Conservation (phyloP, 2,797 vertebrate genomes). For the Falco concolor region DNA sequence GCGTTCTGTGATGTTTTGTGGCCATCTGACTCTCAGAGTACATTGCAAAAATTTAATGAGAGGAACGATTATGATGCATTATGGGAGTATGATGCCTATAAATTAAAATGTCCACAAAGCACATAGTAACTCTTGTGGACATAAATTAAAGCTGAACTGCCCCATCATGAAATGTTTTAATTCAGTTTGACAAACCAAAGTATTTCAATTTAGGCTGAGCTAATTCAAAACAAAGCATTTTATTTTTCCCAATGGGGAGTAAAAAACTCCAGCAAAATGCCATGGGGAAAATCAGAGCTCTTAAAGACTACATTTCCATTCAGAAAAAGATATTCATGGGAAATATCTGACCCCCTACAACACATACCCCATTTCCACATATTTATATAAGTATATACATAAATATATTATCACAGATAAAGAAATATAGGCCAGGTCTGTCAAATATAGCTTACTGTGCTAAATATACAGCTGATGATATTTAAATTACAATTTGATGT, state of each 20-base stretch:
- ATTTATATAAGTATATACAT: background rate
- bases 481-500: background rate
- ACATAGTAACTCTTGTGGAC: background rate
- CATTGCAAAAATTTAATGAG: conserved; percentile 40
- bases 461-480: background rate
- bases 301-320: conserved; percentile 28
- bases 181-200: conserved; percentile 46
- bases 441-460: conserved; percentile 12
- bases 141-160: conserved; percentile 22
- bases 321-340: conserved; percentile 55
- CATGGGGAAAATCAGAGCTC: conserved; percentile 23
- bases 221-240: conserved; percentile 59
- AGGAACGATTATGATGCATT: background rate
- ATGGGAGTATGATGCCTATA: conserved; percentile 31
- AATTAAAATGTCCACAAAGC: conserved; percentile 35
- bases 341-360: conserved; percentile 44
- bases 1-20: background rate
- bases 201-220: conserved; percentile 52
- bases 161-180: conserved; percentile 37
- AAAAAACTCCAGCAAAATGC: conserved; percentile 23
- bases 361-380: background rate
- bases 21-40: conserved; percentile 19
- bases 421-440: background rate
- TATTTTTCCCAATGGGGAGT: conserved; percentile 51
- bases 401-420: background rate